Conservation (phyloP, 2,888 invertebrate species). For the Synergus japonicus region DNA sequence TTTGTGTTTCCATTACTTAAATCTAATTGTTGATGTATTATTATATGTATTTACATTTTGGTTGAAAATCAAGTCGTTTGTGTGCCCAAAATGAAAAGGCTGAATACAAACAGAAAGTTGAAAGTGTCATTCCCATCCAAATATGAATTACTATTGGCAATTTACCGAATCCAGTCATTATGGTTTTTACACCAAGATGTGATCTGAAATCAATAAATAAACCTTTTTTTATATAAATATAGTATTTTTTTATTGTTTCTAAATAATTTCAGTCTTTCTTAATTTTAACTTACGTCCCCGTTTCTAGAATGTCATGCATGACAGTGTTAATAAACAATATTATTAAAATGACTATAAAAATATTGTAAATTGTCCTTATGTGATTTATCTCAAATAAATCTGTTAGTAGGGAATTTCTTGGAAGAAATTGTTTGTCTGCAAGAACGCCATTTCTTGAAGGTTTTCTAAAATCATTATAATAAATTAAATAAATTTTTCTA, state of each 20-base stretch:
- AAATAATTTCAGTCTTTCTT: slow-evolving; percentile 27
- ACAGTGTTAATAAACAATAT: slow-evolving; percentile 86
- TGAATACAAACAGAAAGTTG: slow-evolving; percentile 76
- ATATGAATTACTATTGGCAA: slow-evolving; percentile 80
- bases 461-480: slow-evolving; percentile 55
- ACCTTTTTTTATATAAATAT: background rate
- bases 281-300: slow-evolving; percentile 84
- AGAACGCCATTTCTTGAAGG: slow-evolving; percentile 64
- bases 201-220: slow-evolving; percentile 73
- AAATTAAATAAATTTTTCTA: slow-evolving; percentile 9
- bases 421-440: slow-evolving; percentile 84
- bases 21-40: slow-evolving; percentile 10
- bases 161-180: slow-evolving; percentile 81
- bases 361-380: slow-evolving; percentile 90
- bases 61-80: slow-evolving; percentile 62
- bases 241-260: slow-evolving; percentile 3
- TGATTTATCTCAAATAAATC: slow-evolving; percentile 88
- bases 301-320: slow-evolving; percentile 85
- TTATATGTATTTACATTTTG: slow-evolving; percentile 65
- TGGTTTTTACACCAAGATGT: slow-evolving; percentile 81
- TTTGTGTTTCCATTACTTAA: slow-evolving; percentile 24
- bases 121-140: slow-evolving; percentile 79
- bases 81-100: slow-evolving; percentile 79
- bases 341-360: slow-evolving; percentile 88
- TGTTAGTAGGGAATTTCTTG: slow-evolving; percentile 88